A percentile compares a stretch with the other conserved stretches of the same genome.
Evolutionary conservation across 2,888 invertebrate genomes (phyloP).

Genomic region (Chaitophorus viminalis): DNA sequence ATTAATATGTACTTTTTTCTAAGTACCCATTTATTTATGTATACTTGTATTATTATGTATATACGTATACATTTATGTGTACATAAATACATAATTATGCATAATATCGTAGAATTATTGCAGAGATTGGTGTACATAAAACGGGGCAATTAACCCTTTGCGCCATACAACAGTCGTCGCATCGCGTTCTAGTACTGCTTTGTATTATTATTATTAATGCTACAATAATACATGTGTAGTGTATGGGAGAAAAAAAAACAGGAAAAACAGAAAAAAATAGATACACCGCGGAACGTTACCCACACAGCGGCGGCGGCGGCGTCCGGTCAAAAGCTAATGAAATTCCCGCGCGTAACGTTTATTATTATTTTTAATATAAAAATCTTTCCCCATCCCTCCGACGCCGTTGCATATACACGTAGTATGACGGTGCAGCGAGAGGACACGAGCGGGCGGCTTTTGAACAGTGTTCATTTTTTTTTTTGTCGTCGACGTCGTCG

Average conservation of each 20-base stretch:
- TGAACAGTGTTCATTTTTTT: constrained; percentile 53
- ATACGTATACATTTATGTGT: no score
- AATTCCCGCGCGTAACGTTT: constrained; percentile 36
- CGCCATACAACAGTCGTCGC: not conserved
- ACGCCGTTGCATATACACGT: not conserved
- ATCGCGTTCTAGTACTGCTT: not conserved
- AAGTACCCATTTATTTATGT: no score
- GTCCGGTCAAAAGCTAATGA: constrained; percentile 49
- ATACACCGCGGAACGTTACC: not conserved
- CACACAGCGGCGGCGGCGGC: not conserved
- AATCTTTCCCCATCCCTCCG: not conserved
- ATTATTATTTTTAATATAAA: constrained; percentile 54
- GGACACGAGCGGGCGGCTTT: constrained; percentile 21
- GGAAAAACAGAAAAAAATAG: not conserved
- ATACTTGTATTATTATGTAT: no score
- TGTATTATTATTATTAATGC: not conserved
- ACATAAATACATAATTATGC: no score
- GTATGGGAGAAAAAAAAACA: not conserved
- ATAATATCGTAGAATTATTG: no score
- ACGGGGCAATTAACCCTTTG: not conserved
- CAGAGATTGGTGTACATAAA: no score
- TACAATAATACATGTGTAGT: not conserved
- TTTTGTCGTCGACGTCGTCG: constrained; percentile 14
- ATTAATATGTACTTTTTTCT: no score
- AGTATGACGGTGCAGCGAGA: no score